Evolutionary conservation across 2,113 vertebrate genomes (phyloP).

Genomic region (Dicerorhinus sumatrensis): DNA sequence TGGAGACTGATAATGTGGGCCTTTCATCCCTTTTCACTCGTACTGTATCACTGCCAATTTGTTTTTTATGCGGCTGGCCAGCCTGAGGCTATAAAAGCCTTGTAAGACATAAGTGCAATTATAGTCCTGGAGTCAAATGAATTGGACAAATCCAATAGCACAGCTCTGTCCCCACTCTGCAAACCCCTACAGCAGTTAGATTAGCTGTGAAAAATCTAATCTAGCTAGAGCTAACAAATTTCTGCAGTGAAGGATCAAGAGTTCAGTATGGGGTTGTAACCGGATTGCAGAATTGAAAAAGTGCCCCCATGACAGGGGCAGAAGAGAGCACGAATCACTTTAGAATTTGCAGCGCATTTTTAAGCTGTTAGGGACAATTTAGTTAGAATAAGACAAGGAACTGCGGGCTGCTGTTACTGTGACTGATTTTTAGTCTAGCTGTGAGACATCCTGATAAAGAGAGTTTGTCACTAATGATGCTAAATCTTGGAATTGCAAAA

Average conservation of each 20-base stretch:
- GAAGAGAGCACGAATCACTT: conserved; percentile 91
- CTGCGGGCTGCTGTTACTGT: conserved; percentile 87
- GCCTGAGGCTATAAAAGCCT: conserved; percentile 92
- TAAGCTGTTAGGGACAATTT: conserved; percentile 91
- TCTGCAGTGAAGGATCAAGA: conserved; percentile 89
- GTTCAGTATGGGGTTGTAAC: conserved; percentile 90
- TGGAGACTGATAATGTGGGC: conserved; percentile 94
- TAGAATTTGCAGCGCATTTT: conserved; percentile 93
- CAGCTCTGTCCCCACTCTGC: conserved; percentile 90
- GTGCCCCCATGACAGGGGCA: conserved; percentile 90
- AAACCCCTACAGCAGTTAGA: conserved; percentile 92
- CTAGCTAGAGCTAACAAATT: conserved; percentile 91
- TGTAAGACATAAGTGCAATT: conserved; percentile 95
- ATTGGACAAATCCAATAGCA: conserved; percentile 92
- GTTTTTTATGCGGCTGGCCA: conserved; percentile 92
- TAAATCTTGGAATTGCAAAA: conserved; percentile 82
- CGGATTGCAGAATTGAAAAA: conserved; percentile 90
- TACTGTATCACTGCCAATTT: conserved; percentile 93
- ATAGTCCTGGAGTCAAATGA: conserved; percentile 96
- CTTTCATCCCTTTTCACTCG: conserved; percentile 92
- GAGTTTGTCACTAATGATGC: conserved; percentile 80
- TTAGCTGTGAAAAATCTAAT: conserved; percentile 93
- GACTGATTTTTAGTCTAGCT: conserved; percentile 93
- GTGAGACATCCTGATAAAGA: conserved; percentile 90
- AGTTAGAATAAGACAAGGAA: conserved; percentile 83